Evolutionary conservation across 2,797 vertebrate genomes (phyloP).

Genomic region (Anableps anableps): DNA sequence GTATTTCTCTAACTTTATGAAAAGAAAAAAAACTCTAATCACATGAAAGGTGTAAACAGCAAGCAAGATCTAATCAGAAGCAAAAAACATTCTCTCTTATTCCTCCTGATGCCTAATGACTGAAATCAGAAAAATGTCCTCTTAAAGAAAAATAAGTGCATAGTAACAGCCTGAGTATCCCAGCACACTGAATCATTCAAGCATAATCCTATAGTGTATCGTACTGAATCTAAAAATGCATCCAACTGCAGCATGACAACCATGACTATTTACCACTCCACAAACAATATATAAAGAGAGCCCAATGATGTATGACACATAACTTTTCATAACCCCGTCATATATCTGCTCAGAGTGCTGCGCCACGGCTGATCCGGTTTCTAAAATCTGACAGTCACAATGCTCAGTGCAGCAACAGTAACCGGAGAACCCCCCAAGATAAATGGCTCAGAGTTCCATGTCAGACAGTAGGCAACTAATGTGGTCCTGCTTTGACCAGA

Average conservation of each 20-base stretch:
- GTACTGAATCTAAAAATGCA: constrained; percentile 3
- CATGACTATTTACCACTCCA: constrained; percentile 25
- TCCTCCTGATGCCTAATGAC: constrained; percentile 4
- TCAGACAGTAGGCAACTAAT: constrained; percentile 40
- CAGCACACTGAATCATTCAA: constrained; percentile 24
- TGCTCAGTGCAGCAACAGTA: constrained; percentile 29
- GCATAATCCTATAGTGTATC: not conserved
- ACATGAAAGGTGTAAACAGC: constrained; percentile 2
- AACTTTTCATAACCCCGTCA: constrained; percentile 34
- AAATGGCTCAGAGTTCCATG: constrained; percentile 53
- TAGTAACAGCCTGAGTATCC: constrained; percentile 25
- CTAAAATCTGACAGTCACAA: constrained; percentile 51
- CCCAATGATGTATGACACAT: constrained; percentile 39
- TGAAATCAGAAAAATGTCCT: constrained; percentile 34
- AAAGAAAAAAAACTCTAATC: not conserved
- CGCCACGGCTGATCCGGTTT: constrained; percentile 33
- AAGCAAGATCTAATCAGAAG: constrained; percentile 23
- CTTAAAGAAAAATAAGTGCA: constrained; percentile 32
- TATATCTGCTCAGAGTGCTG: constrained; percentile 38
- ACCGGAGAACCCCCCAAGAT: constrained; percentile 48
- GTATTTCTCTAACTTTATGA: not conserved
- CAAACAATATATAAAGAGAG: constrained; percentile 49
- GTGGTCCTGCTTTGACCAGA: constrained; percentile 45
- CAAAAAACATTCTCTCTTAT: constrained; percentile 15
- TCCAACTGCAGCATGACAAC: not conserved